Percentiles rank a stretch among this genome's conserved stretches.
These are phyloP conservation scores for Epinotia nisella DNA, from an alignment of 2,888 invertebrate genomes.

Conservation along the genomic window DNA sequence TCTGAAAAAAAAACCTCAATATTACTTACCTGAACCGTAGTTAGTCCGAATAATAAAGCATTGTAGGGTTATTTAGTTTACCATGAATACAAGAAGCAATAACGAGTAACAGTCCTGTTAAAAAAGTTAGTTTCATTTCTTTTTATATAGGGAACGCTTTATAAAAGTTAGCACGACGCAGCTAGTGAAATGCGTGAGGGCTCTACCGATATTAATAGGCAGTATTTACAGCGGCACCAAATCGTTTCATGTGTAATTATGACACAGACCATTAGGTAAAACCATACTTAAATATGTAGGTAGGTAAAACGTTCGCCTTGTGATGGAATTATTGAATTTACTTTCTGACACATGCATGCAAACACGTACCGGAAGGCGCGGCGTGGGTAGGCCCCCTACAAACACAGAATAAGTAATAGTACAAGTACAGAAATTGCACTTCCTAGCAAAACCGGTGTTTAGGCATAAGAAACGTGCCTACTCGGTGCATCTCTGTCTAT, in stretches of 20 bases:
- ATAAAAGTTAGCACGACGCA: background rate
- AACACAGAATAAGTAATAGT: too few species aligned
- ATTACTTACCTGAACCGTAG: background rate
- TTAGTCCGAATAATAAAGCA: background rate
- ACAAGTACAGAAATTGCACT: too few species aligned
- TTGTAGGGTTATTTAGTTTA: conserved; percentile 2
- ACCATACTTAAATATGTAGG: conserved; percentile 6
- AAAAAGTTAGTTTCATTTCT: conserved; percentile 7
- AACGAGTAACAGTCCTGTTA: conserved; percentile 2
- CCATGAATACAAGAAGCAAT: conserved; percentile 17
- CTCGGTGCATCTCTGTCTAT: too few species aligned
- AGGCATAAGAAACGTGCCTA: too few species aligned
- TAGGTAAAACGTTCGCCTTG: background rate
- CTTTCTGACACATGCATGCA: too few species aligned
- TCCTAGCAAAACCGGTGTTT: too few species aligned
- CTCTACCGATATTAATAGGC: background rate
- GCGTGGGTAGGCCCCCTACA: too few species aligned
- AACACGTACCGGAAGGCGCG: too few species aligned
- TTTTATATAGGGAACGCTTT: background rate
- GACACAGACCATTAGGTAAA: background rate
- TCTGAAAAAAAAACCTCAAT: conserved; percentile 13
- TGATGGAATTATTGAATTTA: background rate
- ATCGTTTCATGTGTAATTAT: conserved; percentile 11
- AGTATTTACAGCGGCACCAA: conserved; percentile 6
- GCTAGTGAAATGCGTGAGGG: background rate